phyloP scores from a whole-genome alignment of 1,140 invertebrate genomes.

The Helicorthomorpha holstii region DNA sequence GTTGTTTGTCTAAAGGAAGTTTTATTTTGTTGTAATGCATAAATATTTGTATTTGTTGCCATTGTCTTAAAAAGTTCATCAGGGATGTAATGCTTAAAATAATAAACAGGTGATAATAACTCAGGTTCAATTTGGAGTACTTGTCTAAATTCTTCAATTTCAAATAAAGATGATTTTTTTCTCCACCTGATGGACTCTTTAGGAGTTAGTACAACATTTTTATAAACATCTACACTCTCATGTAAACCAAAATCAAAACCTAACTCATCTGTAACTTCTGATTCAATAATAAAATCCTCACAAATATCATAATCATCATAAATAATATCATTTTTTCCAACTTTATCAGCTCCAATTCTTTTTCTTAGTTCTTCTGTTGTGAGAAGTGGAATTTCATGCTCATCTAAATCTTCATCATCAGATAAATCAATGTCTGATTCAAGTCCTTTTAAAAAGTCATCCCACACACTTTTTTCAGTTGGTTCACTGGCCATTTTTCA shows the following conservation, averaged over 20 bases:
- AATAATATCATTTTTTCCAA: not conserved
- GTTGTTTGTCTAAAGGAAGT: not conserved
- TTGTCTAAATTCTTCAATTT: not conserved
- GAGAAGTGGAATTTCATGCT: not conserved
- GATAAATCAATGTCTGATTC: not conserved
- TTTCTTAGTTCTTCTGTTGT: not conserved
- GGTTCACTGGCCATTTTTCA: not conserved
- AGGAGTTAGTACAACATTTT: not conserved
- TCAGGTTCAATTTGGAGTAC: not conserved
- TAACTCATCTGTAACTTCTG: not conserved
- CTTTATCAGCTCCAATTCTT: not conserved
- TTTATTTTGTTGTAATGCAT: conserved; percentile 1
- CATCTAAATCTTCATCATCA: not conserved
- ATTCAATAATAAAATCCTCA: not conserved
- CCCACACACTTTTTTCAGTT: not conserved
- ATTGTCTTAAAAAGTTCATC: not conserved
- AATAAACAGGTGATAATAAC: not conserved
- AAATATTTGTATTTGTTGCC: not conserved
- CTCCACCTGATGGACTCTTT: not conserved
- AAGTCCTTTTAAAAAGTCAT: not conserved
- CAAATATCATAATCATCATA: not conserved
- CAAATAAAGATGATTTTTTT: not conserved
- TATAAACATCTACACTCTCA: not conserved
- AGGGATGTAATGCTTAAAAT: not conserved
- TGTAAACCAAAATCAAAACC: not conserved